Evolutionary conservation across 1,140 invertebrate genomes (phyloP).

Genomic region (Drosophila takahashii): DNA sequence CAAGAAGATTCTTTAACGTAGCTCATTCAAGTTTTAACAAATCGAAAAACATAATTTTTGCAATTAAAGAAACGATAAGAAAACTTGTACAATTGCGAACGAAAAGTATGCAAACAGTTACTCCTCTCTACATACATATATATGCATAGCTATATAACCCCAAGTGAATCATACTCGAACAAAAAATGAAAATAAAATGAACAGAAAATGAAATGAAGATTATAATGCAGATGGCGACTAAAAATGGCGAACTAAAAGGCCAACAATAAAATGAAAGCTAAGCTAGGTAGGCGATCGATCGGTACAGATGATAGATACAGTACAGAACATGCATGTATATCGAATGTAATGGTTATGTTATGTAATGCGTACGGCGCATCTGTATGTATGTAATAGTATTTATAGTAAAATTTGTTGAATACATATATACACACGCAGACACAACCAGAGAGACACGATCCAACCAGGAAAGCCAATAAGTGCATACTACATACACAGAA

Average conservation of each 20-base stretch:
- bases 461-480: constrained; percentile 46
- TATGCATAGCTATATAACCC: constrained; percentile 69
- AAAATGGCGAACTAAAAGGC: constrained; percentile 22
- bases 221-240: constrained; percentile 26
- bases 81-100: constrained; percentile 67
- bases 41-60: constrained; percentile 61
- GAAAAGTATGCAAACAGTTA: constrained; percentile 68
- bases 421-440: constrained; percentile 63
- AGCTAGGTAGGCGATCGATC: constrained; percentile 70
- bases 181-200: constrained; percentile 9
- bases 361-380: constrained; percentile 56
- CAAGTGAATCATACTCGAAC: constrained; percentile 61
- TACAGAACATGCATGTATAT: constrained; percentile 56
- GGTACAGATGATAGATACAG: constrained; percentile 40
- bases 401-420: constrained; percentile 76
- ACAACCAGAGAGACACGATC: constrained; percentile 36
- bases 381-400: constrained; percentile 67
- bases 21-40: constrained; percentile 79
- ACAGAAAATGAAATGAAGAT: not conserved
- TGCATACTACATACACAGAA: constrained; percentile 44
- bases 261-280: constrained; percentile 66
- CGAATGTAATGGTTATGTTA: constrained; percentile 62
- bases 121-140: constrained; percentile 72
- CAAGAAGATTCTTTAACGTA: constrained; percentile 58
- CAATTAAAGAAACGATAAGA: constrained; percentile 53